These are phyloP conservation scores for Hemibagrus wyckioides DNA, from an alignment of 2,113 vertebrate genomes.

Conservation along the genomic window DNA sequence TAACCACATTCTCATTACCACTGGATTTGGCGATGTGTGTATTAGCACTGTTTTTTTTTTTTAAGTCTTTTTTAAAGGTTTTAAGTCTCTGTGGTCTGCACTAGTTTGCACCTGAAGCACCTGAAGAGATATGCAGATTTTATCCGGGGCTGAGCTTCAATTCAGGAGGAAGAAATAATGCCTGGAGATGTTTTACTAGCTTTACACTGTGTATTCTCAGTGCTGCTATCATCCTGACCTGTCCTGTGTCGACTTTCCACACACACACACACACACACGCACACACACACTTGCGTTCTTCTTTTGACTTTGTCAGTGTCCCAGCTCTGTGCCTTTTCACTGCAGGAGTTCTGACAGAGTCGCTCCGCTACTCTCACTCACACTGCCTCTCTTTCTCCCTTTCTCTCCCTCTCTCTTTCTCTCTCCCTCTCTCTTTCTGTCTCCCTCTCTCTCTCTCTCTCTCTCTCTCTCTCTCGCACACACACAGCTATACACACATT, in stretches of 20 bases:
- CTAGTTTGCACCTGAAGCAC: not conserved
- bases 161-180: not conserved
- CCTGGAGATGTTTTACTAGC: slow-evolving; percentile 15
- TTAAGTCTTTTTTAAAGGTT: not conserved
- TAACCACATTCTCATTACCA: not conserved
- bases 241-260: slow-evolving; percentile 1
- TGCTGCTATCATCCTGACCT: slow-evolving; percentile 13
- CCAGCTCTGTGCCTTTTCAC: slow-evolving; percentile 38
- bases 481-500: slow-evolving; percentile 15
- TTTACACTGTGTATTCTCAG: slow-evolving; percentile 14
- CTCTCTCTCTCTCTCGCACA: slow-evolving; percentile 20
- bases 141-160: not conserved
- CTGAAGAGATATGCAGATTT: not conserved
- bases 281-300: slow-evolving; percentile 26
- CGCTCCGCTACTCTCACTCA: slow-evolving; percentile 9
- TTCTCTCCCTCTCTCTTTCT: not conserved
- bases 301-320: slow-evolving; percentile 48
- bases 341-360: slow-evolving; percentile 52
- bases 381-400: slow-evolving; percentile 1
- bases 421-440: not conserved
- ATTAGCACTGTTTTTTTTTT: not conserved
- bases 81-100: not conserved
- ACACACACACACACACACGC: not conserved
- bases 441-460: not conserved
- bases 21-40: not conserved